These are phyloP conservation scores for Amiota mariae DNA, from an alignment of 2,888 invertebrate genomes.

Conservation along the genomic window DNA sequence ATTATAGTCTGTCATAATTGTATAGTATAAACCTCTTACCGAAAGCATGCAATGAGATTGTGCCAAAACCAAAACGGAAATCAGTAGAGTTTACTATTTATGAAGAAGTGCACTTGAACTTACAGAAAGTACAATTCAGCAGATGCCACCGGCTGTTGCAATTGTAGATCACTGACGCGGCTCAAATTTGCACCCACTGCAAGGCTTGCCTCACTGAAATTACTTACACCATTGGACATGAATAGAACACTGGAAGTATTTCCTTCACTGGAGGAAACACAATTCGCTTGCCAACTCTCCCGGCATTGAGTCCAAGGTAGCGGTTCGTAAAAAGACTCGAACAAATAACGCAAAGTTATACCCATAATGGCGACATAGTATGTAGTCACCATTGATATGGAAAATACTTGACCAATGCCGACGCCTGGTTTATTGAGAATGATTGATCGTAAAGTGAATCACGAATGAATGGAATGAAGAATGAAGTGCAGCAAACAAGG, in stretches of 20 bases:
- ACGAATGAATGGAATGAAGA: not conserved
- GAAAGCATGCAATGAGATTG: constrained; percentile 37
- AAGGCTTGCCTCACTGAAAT: constrained; percentile 5
- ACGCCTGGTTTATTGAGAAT: constrained; percentile 72
- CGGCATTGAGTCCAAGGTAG: constrained; percentile 80
- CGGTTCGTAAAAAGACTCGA: constrained; percentile 77
- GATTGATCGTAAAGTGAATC: not conserved
- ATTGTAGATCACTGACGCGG: no score
- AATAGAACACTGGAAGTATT: constrained; percentile 46
- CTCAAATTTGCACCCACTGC: no score
- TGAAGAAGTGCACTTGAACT: constrained; percentile 53
- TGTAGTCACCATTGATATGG: constrained; percentile 77
- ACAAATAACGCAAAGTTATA: constrained; percentile 78
- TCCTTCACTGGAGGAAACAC: constrained; percentile 71
- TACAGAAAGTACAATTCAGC: constrained; percentile 74
- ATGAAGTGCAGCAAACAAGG: not conserved
- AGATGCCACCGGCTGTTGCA: constrained; percentile 60
- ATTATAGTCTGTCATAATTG: no score
- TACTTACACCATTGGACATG: not conserved
- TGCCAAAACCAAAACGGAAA: constrained; percentile 36
- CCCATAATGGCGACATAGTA: constrained; percentile 82
- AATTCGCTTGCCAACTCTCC: constrained; percentile 74
- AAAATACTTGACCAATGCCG: constrained; percentile 77
- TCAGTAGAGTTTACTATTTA: constrained; percentile 18
- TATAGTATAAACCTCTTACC: not conserved